These are phyloP conservation scores for Callyntrura guangdongensis DNA, from an alignment of 2,888 invertebrate species.

Conservation along the genomic window DNA sequence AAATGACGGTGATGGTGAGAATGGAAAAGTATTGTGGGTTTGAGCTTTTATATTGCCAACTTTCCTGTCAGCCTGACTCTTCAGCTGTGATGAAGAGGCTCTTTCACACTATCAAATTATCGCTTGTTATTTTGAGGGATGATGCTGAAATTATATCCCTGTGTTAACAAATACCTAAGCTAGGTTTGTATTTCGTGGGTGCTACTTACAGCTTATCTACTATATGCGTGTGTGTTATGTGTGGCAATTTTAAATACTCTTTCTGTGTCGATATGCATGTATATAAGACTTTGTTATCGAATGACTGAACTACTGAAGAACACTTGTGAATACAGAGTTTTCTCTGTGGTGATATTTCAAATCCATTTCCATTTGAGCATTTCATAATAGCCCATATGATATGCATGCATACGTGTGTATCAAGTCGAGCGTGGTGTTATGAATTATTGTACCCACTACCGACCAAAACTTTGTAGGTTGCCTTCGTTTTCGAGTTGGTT, in stretches of 20 bases:
- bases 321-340: neutral
- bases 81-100: conserved; percentile 31
- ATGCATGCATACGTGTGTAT: neutral
- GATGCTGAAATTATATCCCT: conserved; percentile 42
- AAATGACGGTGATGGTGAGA: neutral
- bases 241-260: no score
- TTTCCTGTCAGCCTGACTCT: conserved; percentile 7
- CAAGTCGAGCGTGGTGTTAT: neutral
- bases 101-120: conserved; percentile 41
- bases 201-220: neutral
- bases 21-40: neutral
- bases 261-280: neutral
- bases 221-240: neutral
- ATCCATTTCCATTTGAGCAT: conserved; percentile 2
- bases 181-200: neutral
- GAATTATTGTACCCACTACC: neutral
- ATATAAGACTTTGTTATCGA: no score
- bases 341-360: neutral
- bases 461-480: neutral
- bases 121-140: conserved; percentile 39
- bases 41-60: conserved; percentile 31
- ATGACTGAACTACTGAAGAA: no score
- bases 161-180: neutral
- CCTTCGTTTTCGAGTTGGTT: conserved; percentile 1
- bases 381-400: neutral